Evolutionary conservation across 2,888 invertebrate genomes (phyloP), one percentile per base, ranked within the genome.

Genomic region (Tryphoninae sp.): DNA sequence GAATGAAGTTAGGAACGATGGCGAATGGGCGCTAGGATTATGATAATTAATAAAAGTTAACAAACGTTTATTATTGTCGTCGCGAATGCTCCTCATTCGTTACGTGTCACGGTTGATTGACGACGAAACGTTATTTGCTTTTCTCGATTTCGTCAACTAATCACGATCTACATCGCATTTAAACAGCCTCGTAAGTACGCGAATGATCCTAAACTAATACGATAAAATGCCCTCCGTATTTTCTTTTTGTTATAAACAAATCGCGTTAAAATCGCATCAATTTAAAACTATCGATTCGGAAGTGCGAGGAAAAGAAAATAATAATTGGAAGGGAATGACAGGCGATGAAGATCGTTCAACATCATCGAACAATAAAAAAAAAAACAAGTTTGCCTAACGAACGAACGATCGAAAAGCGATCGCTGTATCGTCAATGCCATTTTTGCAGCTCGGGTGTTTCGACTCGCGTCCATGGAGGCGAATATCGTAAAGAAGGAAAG

Each of bases 181-280:
- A 13, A 76, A 61, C 59, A 76, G 75, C 40, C 72, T 85, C 78
- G 72, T 86, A 87, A 87, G 86, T 87, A 86, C 86, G 84, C 80
- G 86, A 84, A 85, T 85, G 78, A 84, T 78, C 62, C 84, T 86
- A 86, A 72, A 62, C 53, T 33, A 33, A 33, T 61, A 72, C 55
- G 65, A 72, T 23, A 69, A 67, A 58, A 59, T 9, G 67, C 19
- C 23, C 42, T 33, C 33, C 33, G 6, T 33, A 33, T 33, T 33
- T 33, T 33, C 33, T 33, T 51, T 64, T 75, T 19, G 68, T 19
- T 49, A 62, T 80, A 65, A 40, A 65, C 72, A 49, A 23, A 22
- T 13, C 59, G 33, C 33, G 26, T 75, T 59, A 13, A 23, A 55
- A 26, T 55, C 58, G 23, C 55, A 69, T 26, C 51, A 55, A 75